Evolutionary conservation across 2,113 vertebrate species (phyloP), one percentile per base, ranked within the genome.

Genomic region (Merops nubicus): DNA sequence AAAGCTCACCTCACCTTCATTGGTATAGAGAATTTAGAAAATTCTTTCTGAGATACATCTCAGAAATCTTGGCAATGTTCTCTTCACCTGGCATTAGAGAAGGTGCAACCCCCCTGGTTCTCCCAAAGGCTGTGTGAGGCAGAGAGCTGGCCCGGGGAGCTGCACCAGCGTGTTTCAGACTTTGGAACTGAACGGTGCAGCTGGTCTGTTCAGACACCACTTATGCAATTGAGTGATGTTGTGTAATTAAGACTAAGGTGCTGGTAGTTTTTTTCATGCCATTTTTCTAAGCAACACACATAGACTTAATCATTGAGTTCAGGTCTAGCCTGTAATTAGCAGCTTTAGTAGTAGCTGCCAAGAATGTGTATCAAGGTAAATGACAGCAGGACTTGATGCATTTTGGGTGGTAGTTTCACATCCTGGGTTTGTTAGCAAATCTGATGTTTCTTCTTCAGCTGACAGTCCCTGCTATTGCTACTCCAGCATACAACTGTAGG

Each of bases 241-340:
- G 63, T 53, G 80, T 91, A 97, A 97, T 15, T 31, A 14, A 79
- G 72, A 64, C 26, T 67, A 86, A 96, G 84, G 83, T 88, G 33
- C 18, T 59, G 50, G 56, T 40, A n/a, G n/a, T n/a, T n/a, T n/a
- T n/a, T n/a, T 79, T 68, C 15, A 6, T 50, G 43, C 14, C 12
- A 3, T 25, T 84, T 54, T 79, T 20, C 26, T 67, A 31, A 47
- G 20, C 38, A 51, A 4, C 50, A 33, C n/a, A 36, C 0, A 0
- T 25, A 15, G 34, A 63, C 29, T 42, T 36, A 48, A 68, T 60
- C 14, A 28, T 8, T 16, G 33, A 13, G 53, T 80, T 60, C 63
- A 88, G 53, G 57, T 88, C n/a, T 68, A 53, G 9, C 26, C 50
- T 73, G 48, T 85, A 62, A 60, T 62, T 60, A 51, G 64, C 40